Conservation (phyloP, 2,113 vertebrate species). For the Pachypanchax playfairii region DNA sequence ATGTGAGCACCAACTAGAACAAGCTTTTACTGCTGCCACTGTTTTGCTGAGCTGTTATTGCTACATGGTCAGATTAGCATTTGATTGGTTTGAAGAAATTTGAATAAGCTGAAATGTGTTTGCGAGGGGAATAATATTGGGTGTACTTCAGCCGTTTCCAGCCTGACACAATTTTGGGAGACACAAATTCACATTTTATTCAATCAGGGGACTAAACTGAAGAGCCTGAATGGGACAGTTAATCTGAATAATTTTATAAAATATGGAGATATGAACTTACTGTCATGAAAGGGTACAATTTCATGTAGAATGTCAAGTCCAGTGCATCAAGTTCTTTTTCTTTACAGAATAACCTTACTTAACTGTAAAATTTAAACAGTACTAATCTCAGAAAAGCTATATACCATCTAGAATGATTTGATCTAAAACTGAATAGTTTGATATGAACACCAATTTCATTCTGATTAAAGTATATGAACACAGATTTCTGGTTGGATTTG, state of each 20-base stretch:
- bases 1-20: background rate
- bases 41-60: background rate
- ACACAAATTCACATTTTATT: background rate
- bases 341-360: background rate
- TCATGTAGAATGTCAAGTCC: background rate
- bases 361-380: background rate
- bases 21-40: background rate
- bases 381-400: background rate
- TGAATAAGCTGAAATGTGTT: background rate
- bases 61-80: background rate
- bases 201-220: background rate
- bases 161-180: background rate
- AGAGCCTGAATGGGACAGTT: background rate
- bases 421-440: background rate
- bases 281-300: background rate
- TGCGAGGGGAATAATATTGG: background rate
- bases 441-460: slow-evolving; percentile 1
- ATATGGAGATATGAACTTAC: background rate
- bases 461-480: slow-evolving; percentile 11
- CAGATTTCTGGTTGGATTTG: slow-evolving; percentile 25
- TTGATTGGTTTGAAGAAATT: background rate
- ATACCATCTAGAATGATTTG: background rate
- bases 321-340: background rate
- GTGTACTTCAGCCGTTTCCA: background rate
- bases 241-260: background rate